Base-by-base conservation (phyloP, 2,797 vertebrate species). In the Limosa lapponica region DNA sequence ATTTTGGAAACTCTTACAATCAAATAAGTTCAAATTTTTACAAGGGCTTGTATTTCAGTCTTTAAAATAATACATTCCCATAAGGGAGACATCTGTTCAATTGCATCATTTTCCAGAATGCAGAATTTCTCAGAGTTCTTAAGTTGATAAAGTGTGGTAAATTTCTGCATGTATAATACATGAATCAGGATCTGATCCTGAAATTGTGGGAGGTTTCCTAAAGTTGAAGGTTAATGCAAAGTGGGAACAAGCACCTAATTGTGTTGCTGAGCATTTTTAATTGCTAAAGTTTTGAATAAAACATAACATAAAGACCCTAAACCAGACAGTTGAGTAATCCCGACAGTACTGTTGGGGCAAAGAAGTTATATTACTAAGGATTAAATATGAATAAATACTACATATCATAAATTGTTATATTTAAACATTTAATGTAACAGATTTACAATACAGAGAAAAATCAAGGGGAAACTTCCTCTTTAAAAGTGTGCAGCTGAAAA, bases 401-500 rank as follows among this genome's bases (percentile, higher is more conserved):
- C 41, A 13, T 44, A 70, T 52, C 11, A 46, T 37, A 51, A 77
- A 44, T n/a, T 34, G 8, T 30, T 73, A 4, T 24, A 48, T 66
- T 91, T 67, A 90, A 96, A 58, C 25, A 15, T 52, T 52, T 51
- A 8, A 13, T 41, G 19, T 67, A 83, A 55, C 23, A 74, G 4
- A 44, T 85, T 61, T 81, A 39, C 11, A 86, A 36, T 27, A 37
- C 51, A 34, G 49, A 81, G 24, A 46, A 46, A 58, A 82, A 59
- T 14, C 54, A 72, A 32, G 46, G 43, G 30, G 49, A 52, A 73
- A n/a, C 61, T 83, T 89, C 9, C n/a, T 41, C 27, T 81, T 84
- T 81, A n/a, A 46, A 96, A 95, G 61, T 10, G 7, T 51, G 65
- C 17, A 74, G 82, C 79, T 80, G 54, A 94, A 93, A 82, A 84